Evolutionary conservation across 2,113 vertebrate species (phyloP).

Genomic region (Clarias magur): DNA sequence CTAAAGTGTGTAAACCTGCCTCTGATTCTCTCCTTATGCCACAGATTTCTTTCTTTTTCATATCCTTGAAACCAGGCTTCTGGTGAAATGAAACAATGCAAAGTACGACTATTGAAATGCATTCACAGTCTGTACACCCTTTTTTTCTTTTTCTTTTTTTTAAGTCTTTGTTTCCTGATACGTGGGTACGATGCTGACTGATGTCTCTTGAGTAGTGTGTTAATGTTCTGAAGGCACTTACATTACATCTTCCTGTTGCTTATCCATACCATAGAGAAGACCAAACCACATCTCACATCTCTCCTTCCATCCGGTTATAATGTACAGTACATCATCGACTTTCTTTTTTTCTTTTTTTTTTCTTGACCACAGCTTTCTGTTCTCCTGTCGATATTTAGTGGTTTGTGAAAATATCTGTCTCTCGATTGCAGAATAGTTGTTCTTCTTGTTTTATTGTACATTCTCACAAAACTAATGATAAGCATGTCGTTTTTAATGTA

Average conservation of each 20-base stretch:
- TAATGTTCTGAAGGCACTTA: conserved; percentile 6
- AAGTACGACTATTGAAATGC: conserved; percentile 21
- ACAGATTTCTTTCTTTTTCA: background rate
- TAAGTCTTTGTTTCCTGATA: background rate
- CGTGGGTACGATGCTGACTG: conserved; percentile 25
- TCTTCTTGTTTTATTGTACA: conserved; percentile 39
- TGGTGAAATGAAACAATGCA: conserved; percentile 41
- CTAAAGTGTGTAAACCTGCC: conserved; percentile 61
- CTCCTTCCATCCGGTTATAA: background rate
- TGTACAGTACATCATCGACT: background rate
- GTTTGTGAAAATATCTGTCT: conserved; percentile 48
- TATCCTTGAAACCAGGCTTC: conserved; percentile 16
- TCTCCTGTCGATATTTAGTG: conserved; percentile 30
- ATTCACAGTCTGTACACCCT: background rate
- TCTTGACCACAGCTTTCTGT: conserved; percentile 1
- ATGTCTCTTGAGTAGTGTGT: conserved; percentile 8
- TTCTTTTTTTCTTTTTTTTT: background rate
- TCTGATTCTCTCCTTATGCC: background rate
- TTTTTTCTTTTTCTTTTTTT: background rate
- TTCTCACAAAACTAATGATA: conserved; percentile 34
- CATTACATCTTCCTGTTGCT: conserved; percentile 38
- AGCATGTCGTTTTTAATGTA: conserved; percentile 52
- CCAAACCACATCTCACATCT: conserved; percentile 7
- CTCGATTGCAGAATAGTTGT: conserved; percentile 36
- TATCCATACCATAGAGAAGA: conserved; percentile 18